Base-by-base conservation (phyloP, 2,888 invertebrate species). In the Apomyelois bistriatella region DNA sequence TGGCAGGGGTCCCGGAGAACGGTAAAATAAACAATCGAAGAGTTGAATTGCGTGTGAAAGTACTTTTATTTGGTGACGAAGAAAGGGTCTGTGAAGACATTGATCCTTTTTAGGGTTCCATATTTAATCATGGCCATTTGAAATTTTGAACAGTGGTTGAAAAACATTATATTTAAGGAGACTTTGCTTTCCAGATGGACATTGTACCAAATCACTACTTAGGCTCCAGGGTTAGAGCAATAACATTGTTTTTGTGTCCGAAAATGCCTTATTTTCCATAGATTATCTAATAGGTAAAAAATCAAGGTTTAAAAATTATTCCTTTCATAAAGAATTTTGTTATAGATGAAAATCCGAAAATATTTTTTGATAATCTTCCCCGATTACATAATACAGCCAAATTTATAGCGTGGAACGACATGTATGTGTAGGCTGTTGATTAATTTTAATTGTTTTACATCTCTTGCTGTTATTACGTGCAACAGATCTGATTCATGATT, bases 11-110 rank as follows among this genome's bases (percentile, higher is more conserved):
- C 49, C 22, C 28, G 22, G 49, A 28, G n/a, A 49, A 49, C 49
- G 48, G 48, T 48, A 36, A 22, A 48, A 17, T 22, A 48, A 36
- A 48, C 48, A 48, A 48, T 37, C 22, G 38, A 38, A 37, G 28
- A 38, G 9, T 28, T 22, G 28, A 49, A 49, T 37, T 49, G 38
- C 38, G 38, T 38, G 49, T 49, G 49, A 49, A 49, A 49, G 28
- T 13, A 37, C 28, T 40, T 49, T 40, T 49, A 48, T 49, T 49
- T 49, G 28, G 7, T 38, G 30, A 38, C 12, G 49, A 49, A 38
- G 37, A 37, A 37, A 37, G 22, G 12, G 37, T 12, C 30, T 30
- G 41, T 43, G 13, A 4, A 12, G 28, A 1, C 32, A 46, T 46
- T 46, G 32, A 32, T 32, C 15, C 32, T 46, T 46, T 46, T 46